Conservation (phyloP, 1,140 invertebrate genomes). For the Apis cerana region DNA sequence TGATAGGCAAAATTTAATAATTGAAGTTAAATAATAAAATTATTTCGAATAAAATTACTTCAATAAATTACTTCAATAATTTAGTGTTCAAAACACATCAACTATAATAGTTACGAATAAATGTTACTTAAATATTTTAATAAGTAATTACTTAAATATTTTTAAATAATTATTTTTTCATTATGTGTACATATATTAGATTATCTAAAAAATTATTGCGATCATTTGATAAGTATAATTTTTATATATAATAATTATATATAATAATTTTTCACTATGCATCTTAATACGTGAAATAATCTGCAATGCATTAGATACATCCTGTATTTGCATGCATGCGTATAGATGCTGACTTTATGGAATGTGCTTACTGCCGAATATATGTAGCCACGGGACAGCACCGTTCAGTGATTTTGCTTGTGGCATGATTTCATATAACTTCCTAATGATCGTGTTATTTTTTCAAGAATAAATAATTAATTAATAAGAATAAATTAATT, state of each 20-base stretch:
- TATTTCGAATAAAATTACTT: too few species aligned
- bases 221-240: constrained; percentile 14
- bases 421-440: constrained; percentile 22
- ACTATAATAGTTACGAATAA: too few species aligned
- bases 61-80: too few species aligned
- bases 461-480: neutral
- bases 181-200: too few species aligned
- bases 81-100: too few species aligned
- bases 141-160: too few species aligned
- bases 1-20: too few species aligned
- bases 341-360: constrained; percentile 30
- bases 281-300: constrained; percentile 27
- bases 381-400: constrained; percentile 30
- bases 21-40: too few species aligned
- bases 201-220: constrained; percentile 12
- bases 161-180: neutral
- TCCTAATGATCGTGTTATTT: neutral
- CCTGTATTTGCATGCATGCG: constrained; percentile 40
- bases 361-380: constrained; percentile 32
- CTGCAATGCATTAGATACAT: constrained; percentile 17
- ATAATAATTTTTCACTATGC: constrained; percentile 15
- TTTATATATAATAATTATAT: too few species aligned
- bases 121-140: too few species aligned
- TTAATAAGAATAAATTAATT: too few species aligned
- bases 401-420: constrained; percentile 41